Evolutionary conservation across 2,113 vertebrate species (phyloP).

Genomic region (Polyodon spathula): DNA sequence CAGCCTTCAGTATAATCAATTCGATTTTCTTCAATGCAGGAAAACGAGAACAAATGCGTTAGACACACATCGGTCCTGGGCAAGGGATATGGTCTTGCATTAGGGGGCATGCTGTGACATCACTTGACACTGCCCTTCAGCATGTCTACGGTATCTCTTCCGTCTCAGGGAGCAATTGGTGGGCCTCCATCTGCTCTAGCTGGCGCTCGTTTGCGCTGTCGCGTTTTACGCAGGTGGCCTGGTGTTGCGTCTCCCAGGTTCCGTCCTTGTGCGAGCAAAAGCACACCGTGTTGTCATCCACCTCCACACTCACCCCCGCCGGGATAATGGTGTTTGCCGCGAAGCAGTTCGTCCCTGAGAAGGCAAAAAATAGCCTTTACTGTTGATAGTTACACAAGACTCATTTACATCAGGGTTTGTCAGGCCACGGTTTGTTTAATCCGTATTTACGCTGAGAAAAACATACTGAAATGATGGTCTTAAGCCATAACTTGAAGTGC

Average conservation of each 20-base stretch:
- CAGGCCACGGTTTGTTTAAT: no score
- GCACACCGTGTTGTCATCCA: conserved; percentile 44
- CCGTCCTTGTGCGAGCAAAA: conserved; percentile 55
- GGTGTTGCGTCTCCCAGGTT: conserved; percentile 51
- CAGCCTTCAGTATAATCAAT: no score
- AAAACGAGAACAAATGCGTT: no score
- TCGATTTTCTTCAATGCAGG: no score
- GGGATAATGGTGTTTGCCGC: conserved; percentile 55
- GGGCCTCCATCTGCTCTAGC: conserved; percentile 19
- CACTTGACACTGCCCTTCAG: background rate
- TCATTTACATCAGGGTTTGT: background rate
- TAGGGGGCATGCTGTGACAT: background rate
- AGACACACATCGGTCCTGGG: background rate
- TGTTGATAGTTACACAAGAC: conserved; percentile 20
- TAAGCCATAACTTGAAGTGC: no score
- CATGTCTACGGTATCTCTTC: conserved; percentile 14
- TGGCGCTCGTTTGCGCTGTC: conserved; percentile 15
- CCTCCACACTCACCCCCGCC: conserved; percentile 49
- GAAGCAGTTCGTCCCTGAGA: conserved; percentile 60
- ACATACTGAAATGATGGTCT: no score
- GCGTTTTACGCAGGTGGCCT: conserved; percentile 36
- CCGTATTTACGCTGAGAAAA: no score
- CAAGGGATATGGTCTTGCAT: background rate
- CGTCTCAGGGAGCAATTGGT: conserved; percentile 10
- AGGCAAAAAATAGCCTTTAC: conserved; percentile 22